These are phyloP conservation scores for Sapayoa aenigma DNA, from an alignment of 2,113 vertebrate species.

Conservation along the genomic window DNA sequence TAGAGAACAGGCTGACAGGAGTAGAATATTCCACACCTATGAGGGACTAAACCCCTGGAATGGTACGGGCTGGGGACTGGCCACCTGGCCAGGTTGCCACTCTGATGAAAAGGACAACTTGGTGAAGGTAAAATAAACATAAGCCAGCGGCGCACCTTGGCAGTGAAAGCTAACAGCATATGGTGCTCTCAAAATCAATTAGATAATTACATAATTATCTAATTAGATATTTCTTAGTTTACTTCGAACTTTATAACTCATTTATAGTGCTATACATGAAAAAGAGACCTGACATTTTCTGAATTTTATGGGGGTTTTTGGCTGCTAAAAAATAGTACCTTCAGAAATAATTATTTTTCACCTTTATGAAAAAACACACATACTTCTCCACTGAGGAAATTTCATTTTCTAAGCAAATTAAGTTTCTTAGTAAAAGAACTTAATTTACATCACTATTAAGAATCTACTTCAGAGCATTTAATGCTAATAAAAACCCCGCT, in stretches of 20 bases:
- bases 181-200: neutral
- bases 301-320: neutral
- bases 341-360: neutral
- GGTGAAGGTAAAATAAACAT: neutral
- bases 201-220: too few relatives aligned
- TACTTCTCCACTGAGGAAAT: neutral
- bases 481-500: neutral
- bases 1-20: neutral
- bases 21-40: neutral
- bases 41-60: neutral
- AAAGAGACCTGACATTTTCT: neutral
- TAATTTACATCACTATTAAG: neutral
- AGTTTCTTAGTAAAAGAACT: neutral
- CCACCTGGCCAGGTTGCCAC: neutral
- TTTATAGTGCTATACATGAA: neutral
- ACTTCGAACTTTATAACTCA: neutral
- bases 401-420: neutral
- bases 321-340: neutral
- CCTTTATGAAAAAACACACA: neutral
- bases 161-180: neutral
- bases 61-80: neutral
- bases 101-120: neutral
- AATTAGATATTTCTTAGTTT: neutral
- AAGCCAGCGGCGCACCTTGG: neutral
- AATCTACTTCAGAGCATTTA: neutral